A percentile compares a stretch with the other conserved stretches of the same genome.
phyloP scores from a whole-genome alignment of 2,888 invertebrate species.

The Parascotia fuliginaria region DNA sequence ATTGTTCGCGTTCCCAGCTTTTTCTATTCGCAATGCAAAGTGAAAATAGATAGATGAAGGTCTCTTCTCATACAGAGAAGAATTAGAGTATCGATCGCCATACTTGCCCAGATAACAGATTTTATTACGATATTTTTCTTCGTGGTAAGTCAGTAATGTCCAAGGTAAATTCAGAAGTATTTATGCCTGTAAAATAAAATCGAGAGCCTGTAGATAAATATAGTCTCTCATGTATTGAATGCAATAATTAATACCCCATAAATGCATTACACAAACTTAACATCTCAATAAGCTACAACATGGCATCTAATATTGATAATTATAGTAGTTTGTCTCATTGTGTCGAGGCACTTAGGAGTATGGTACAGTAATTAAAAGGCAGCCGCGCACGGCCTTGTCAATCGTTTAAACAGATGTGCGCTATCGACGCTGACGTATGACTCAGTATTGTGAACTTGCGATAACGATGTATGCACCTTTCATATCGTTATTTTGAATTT shows the following conservation, averaged over 20 bases:
- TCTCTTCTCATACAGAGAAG: too few relatives aligned
- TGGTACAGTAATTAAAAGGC: conserved; percentile 57
- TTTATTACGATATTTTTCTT: too few relatives aligned
- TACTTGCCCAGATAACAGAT: too few relatives aligned
- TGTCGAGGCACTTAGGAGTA: conserved; percentile 34
- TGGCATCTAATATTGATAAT: conserved; percentile 39
- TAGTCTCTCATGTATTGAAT: too few relatives aligned
- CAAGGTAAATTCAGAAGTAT: too few relatives aligned
- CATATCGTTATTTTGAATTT: conserved; percentile 4
- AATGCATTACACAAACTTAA: conserved; percentile 11
- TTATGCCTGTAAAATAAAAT: too few relatives aligned
- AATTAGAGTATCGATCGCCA: too few relatives aligned
- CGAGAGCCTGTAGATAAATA: too few relatives aligned
- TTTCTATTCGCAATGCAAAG: too few relatives aligned
- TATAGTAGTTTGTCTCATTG: conserved; percentile 26
- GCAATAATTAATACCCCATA: neutral
- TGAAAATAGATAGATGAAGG: too few relatives aligned
- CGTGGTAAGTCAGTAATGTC: too few relatives aligned
- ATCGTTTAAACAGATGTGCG: conserved; percentile 70
- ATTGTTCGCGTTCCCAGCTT: too few relatives aligned
- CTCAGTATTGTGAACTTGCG: conserved; percentile 41
- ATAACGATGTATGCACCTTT: conserved; percentile 30
- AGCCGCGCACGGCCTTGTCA: conserved; percentile 70
- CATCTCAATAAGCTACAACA: conserved; percentile 37
- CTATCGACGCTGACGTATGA: conserved; percentile 47